Evolutionary conservation across 2,113 vertebrate species (phyloP).

Genomic region (Vicugna pacos): DNA sequence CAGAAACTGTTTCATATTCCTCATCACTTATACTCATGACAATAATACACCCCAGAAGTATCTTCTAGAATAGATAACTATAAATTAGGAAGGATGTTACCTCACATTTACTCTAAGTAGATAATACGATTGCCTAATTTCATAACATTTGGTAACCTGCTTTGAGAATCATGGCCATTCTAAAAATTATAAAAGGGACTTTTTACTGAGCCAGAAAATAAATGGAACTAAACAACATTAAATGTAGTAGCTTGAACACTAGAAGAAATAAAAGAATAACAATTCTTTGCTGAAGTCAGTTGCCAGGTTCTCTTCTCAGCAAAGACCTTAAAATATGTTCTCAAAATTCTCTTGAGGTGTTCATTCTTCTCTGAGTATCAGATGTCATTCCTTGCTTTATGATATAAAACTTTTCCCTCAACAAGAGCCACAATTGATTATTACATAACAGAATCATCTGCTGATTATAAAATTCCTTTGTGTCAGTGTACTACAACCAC

Average conservation of each 20-base stretch:
- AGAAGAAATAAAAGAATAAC: not conserved
- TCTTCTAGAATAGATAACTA: slow-evolving; percentile 14
- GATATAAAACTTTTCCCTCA: not conserved
- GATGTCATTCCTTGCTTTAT: not conserved
- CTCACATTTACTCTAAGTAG: slow-evolving; percentile 41
- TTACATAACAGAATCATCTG: not conserved
- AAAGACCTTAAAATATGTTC: not conserved
- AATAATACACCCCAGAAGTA: slow-evolving; percentile 44
- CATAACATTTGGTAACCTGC: slow-evolving; percentile 54
- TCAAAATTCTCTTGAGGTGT: not conserved
- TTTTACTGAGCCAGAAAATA: slow-evolving; percentile 44
- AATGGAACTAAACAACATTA: not conserved
- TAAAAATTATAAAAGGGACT: slow-evolving; percentile 23
- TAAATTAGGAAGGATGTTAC: slow-evolving; percentile 44
- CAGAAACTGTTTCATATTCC: slow-evolving; percentile 23
- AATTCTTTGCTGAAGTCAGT: not conserved
- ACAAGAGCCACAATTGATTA: not conserved
- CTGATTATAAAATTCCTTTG: not conserved
- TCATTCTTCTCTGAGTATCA: not conserved
- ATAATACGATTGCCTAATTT: slow-evolving; percentile 28
- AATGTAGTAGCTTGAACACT: not conserved
- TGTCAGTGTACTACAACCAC: not conserved
- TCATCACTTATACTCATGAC: slow-evolving; percentile 1
- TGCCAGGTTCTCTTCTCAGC: not conserved
- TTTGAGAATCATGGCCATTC: slow-evolving; percentile 43